These are phyloP conservation scores for Polyergus mexicanus DNA, from an alignment of 1,140 invertebrate genomes.

Conservation along the genomic window DNA sequence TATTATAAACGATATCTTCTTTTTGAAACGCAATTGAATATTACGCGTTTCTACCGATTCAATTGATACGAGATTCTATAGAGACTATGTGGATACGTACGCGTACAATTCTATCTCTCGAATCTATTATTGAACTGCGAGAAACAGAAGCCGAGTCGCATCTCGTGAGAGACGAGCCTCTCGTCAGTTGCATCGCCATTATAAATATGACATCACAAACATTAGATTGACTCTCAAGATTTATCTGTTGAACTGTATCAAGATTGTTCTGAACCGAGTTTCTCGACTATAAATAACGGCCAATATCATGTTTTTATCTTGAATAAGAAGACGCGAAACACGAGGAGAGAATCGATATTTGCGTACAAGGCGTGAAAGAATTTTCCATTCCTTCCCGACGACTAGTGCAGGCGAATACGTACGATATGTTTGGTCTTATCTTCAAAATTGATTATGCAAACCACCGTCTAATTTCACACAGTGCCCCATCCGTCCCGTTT, in stretches of 20 bases:
- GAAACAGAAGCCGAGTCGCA: background rate
- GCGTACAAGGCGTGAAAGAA: background rate
- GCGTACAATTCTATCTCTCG: background rate
- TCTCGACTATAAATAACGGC: conserved; percentile 19
- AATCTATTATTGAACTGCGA: background rate
- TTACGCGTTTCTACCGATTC: background rate
- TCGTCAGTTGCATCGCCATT: conserved; percentile 22
- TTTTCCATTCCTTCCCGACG: conserved; percentile 9
- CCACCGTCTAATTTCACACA: background rate
- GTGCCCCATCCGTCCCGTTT: too few relatives aligned
- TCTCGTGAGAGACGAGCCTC: background rate
- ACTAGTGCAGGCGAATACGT: background rate
- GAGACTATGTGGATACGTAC: background rate
- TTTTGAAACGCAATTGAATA: background rate
- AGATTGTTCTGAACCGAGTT: conserved; percentile 8
- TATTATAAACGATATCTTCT: background rate
- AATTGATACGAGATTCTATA: background rate
- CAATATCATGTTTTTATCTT: background rate
- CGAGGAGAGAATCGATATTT: conserved; percentile 30
- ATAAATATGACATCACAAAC: conserved; percentile 39
- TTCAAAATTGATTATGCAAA: conserved; percentile 20
- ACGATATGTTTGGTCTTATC: background rate
- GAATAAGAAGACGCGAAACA: background rate
- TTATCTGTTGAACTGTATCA: conserved; percentile 35
- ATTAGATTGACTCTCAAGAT: conserved; percentile 42